Evolutionary conservation across 2,113 vertebrate genomes (phyloP).

Genomic region (Apteryx mantelli): DNA sequence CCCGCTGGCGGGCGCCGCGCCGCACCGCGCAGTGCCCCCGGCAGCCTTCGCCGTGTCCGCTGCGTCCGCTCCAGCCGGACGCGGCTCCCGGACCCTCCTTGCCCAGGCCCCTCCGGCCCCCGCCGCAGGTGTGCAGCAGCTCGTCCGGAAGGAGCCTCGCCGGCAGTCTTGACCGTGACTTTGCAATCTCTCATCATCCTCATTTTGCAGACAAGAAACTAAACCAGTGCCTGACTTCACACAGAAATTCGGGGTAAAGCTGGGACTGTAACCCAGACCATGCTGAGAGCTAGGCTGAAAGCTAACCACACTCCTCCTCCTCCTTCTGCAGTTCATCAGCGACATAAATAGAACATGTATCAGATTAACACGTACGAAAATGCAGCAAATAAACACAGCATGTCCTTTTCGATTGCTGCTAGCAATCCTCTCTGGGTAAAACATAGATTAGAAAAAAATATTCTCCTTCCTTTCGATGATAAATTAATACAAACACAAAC

Average conservation of each 20-base stretch:
- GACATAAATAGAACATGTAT: fast-evolving
- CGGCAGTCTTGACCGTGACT: neutral
- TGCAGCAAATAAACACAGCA: neutral
- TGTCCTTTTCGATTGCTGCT: neutral
- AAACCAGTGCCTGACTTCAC: neutral
- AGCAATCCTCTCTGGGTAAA: neutral
- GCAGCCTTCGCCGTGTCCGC: too few species aligned
- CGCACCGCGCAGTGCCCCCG: too few species aligned
- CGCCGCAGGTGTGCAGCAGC: too few species aligned
- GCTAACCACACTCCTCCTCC: neutral
- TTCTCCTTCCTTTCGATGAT: neutral
- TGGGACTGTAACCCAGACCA: neutral
- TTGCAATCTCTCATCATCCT: neutral
- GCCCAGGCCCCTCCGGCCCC: too few species aligned
- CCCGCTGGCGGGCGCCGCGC: fast-evolving
- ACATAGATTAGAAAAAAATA: neutral
- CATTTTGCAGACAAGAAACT: neutral
- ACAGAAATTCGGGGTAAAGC: fast-evolving
- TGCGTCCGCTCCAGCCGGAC: too few species aligned
- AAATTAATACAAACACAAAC: neutral
- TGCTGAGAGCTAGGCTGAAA: neutral
- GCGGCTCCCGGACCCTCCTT: too few species aligned
- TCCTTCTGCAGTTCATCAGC: neutral
- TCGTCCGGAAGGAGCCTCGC: too few species aligned
- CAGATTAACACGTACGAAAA: neutral